These are phyloP conservation scores for Enteromius anoplus DNA, from an alignment of 2,797 vertebrate species.

Conservation along the genomic window DNA sequence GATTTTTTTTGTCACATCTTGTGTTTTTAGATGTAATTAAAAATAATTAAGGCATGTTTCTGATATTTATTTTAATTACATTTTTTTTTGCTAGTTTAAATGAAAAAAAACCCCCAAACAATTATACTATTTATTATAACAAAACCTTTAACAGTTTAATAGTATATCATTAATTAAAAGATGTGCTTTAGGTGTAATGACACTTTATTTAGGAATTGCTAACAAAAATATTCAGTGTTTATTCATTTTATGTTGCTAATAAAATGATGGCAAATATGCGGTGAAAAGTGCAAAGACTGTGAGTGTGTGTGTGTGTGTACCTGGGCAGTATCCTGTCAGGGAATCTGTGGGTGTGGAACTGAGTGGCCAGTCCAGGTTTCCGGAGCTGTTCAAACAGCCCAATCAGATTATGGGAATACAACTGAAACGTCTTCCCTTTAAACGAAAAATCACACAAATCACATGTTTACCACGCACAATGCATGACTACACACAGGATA, in stretches of 20 bases:
- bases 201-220: too few species aligned
- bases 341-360: constrained; percentile 96
- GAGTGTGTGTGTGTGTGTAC: constrained; percentile 61
- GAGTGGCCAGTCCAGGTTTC: constrained; percentile 93
- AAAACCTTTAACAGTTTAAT: not conserved
- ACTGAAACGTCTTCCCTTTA: constrained; percentile 93
- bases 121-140: not conserved
- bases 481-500: constrained; percentile 28
- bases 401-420: constrained; percentile 97
- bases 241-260: not conserved
- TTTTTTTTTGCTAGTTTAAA: not conserved
- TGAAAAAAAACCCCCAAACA: not conserved
- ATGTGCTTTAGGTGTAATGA: not conserved
- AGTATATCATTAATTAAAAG: not conserved
- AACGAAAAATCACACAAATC: constrained; percentile 18
- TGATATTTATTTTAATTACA: not conserved
- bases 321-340: constrained; percentile 91
- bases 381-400: constrained; percentile 97
- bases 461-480: constrained; percentile 8
- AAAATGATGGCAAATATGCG: not conserved
- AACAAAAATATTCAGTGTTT: not conserved
- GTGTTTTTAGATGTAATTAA: not conserved
- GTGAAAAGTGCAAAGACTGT: not conserved
- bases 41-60: not conserved
- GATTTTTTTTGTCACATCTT: too few species aligned